Evolutionary conservation across 1,140 invertebrate species (phyloP).

Genomic region (Dysdera silvatica): DNA sequence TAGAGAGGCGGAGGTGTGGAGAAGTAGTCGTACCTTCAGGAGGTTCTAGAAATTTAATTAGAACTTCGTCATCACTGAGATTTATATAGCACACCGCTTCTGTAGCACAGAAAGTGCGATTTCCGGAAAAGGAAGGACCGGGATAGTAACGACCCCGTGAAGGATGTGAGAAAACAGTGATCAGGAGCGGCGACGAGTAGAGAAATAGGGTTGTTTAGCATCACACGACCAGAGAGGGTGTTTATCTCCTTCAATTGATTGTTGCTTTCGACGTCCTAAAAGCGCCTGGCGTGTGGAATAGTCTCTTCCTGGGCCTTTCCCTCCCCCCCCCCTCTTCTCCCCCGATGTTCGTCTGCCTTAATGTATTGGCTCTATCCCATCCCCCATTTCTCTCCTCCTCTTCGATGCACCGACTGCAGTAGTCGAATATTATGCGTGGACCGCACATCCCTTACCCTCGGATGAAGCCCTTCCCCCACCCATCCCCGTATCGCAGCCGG

Average conservation of each 20-base stretch:
- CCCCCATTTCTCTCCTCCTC: background rate
- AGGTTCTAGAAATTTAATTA: too few species aligned
- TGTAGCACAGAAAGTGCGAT: background rate
- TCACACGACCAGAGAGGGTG: too few species aligned
- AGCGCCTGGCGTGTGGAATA: conserved; percentile 1
- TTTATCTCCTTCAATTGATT: too few species aligned
- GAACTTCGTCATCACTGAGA: too few species aligned
- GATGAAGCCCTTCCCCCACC: background rate
- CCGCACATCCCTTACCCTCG: background rate
- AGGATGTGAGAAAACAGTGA: too few species aligned
- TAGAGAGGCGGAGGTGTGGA: too few species aligned
- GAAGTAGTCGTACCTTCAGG: too few species aligned
- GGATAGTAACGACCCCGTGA: too few species aligned
- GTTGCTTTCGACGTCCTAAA: too few species aligned
- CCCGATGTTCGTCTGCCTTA: background rate
- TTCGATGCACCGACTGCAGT: background rate
- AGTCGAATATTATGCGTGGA: background rate
- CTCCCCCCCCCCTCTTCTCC: background rate
- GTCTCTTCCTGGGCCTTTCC: background rate
- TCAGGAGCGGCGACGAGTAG: too few species aligned
- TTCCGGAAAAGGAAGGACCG: conserved; percentile 26
- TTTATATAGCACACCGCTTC: conserved; percentile 27
- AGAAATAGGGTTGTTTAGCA: too few species aligned
- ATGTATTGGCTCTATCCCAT: background rate
- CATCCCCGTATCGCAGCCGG: background rate